These are phyloP conservation scores for Lacanobia oleracea DNA, from an alignment of 2,888 invertebrate genomes.

Conservation along the genomic window DNA sequence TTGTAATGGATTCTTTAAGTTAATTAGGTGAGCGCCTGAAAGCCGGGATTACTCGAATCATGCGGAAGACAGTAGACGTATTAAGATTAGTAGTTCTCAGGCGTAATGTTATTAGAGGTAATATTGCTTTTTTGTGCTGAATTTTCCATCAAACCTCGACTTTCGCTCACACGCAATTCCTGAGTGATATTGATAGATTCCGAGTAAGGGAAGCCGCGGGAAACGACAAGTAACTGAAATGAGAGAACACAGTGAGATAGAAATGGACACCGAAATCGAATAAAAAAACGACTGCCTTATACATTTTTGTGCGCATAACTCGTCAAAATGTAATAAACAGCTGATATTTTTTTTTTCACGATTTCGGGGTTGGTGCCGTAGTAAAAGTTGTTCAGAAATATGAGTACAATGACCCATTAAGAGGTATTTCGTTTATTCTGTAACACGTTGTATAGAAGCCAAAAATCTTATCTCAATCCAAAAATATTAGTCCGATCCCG, in stretches of 20 bases:
- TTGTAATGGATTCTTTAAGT: constrained; percentile 33
- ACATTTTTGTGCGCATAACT: too few relatives aligned
- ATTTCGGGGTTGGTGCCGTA: too few relatives aligned
- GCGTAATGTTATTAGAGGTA: neutral
- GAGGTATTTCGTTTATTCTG: too few relatives aligned
- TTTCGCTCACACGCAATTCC: too few relatives aligned
- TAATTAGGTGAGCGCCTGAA: constrained; percentile 31
- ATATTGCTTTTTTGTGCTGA: neutral
- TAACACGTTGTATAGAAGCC: too few relatives aligned
- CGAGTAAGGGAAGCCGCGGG: neutral
- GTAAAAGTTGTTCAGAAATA: too few relatives aligned
- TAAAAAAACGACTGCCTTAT: too few relatives aligned
- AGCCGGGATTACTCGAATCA: constrained; percentile 22
- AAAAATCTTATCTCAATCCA: neutral
- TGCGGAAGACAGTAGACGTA: constrained; percentile 4
- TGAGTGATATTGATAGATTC: neutral
- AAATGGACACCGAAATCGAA: neutral
- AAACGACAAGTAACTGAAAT: neutral
- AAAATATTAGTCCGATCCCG: neutral
- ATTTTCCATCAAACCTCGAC: too few relatives aligned
- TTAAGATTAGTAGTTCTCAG: constrained; percentile 15
- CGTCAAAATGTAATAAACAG: too few relatives aligned
- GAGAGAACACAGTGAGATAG: neutral
- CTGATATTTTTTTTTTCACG: too few relatives aligned
- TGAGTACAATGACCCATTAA: too few relatives aligned